Evolutionary conservation across 2,797 vertebrate genomes (phyloP).

Genomic region (Acrossocheilus wenchowensis): DNA sequence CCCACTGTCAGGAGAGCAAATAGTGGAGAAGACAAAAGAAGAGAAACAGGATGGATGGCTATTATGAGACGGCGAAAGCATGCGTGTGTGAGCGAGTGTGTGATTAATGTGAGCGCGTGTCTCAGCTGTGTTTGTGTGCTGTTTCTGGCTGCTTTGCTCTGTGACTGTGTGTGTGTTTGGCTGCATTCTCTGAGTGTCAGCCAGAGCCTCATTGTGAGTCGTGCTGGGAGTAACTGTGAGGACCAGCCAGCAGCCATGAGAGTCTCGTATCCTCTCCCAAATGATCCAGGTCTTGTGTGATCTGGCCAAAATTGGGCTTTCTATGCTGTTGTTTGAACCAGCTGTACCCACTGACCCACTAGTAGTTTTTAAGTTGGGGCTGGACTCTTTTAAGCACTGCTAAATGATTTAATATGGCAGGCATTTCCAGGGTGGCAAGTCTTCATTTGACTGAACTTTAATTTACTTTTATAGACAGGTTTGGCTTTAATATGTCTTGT

Average conservation of each 20-base stretch:
- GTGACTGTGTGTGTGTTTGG: constrained; percentile 39
- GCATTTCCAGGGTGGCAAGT: constrained; percentile 36
- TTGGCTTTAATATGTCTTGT: constrained; percentile 13
- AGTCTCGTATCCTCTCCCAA: constrained; percentile 1
- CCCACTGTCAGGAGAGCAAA: constrained; percentile 13
- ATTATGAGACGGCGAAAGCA: constrained; percentile 1
- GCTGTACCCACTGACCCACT: constrained; percentile 4
- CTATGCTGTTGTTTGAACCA: constrained; percentile 9
- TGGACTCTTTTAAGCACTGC: not conserved
- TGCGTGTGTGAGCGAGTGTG: not conserved
- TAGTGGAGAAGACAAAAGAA: constrained; percentile 34
- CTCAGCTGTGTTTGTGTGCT: constrained; percentile 30
- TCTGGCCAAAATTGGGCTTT: constrained; percentile 8
- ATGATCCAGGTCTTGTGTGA: not conserved
- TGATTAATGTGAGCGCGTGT: constrained; percentile 40
- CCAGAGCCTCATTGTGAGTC: constrained; percentile 43
- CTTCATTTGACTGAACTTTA: constrained; percentile 31
- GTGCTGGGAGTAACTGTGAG: constrained; percentile 46
- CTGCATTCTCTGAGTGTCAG: constrained; percentile 26
- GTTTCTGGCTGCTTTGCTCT: constrained; percentile 39
- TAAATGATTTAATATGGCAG: constrained; percentile 58
- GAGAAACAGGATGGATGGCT: constrained; percentile 25
- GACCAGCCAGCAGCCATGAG: constrained; percentile 23
- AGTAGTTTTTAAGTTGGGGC: not conserved
- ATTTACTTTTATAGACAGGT: constrained; percentile 31